Percentiles rank a stretch among this genome's conserved stretches.
These are phyloP conservation scores for Sorex araneus DNA, from an alignment of 2,113 vertebrate species.

Conservation along the genomic window DNA sequence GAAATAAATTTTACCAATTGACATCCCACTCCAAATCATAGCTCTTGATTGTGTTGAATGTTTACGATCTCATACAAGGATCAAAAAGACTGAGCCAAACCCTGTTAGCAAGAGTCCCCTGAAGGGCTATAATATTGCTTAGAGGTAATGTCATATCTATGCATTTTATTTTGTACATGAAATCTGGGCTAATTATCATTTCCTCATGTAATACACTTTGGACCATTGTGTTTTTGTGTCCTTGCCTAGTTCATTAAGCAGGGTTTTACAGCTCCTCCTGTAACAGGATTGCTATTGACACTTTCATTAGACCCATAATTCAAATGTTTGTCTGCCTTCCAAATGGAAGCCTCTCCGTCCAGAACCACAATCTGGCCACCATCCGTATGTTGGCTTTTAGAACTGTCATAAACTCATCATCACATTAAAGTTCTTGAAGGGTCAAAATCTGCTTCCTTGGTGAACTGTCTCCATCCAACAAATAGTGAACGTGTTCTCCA, in stretches of 20 bases:
- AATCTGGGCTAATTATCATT: slow-evolving; percentile 84
- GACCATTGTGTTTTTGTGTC: slow-evolving; percentile 87
- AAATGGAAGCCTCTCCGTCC: slow-evolving; percentile 82
- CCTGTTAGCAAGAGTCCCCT: slow-evolving; percentile 77
- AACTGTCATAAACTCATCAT: slow-evolving; percentile 78
- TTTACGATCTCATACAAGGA: slow-evolving; percentile 8
- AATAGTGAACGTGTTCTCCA: slow-evolving; percentile 77
- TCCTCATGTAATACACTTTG: slow-evolving; percentile 85
- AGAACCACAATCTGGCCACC: slow-evolving; percentile 82
- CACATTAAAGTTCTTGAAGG: slow-evolving; percentile 76
- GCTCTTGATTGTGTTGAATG: slow-evolving; percentile 31
- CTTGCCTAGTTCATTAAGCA: slow-evolving; percentile 89
- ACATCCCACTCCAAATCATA: slow-evolving; percentile 27
- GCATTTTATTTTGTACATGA: slow-evolving; percentile 82
- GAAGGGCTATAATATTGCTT: slow-evolving; percentile 72
- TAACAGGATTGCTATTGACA: slow-evolving; percentile 89
- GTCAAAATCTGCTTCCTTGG: slow-evolving; percentile 80
- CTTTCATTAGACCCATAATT: slow-evolving; percentile 89
- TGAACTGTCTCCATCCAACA: slow-evolving; percentile 73
- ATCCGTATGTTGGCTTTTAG: slow-evolving; percentile 72
- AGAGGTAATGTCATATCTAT: slow-evolving; percentile 72
- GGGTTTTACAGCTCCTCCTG: slow-evolving; percentile 84
- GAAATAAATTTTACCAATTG: slow-evolving; percentile 65
- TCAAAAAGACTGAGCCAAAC: slow-evolving; percentile 61
- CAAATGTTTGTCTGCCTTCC: slow-evolving; percentile 77